Base-by-base conservation (phyloP, 2,888 invertebrate species). In the Apotomis betuletana region DNA sequence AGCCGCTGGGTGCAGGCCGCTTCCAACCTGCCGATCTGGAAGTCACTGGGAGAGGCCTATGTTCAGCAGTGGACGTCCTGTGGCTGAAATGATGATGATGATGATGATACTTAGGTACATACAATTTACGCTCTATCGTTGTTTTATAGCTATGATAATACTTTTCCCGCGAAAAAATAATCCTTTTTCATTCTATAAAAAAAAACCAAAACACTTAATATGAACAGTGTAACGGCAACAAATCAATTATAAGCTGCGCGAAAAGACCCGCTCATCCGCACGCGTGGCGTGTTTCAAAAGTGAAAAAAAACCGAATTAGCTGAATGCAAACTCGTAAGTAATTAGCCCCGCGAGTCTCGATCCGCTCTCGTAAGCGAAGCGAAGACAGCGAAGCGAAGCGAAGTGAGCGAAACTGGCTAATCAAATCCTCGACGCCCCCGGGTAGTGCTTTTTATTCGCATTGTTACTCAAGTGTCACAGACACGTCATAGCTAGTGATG, bases 281-380 rank as follows among this genome's bases (percentile, higher is more conserved):
- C 85, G 82, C 87, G 84, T 86, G 90, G 86, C 86, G 88, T 85
- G 85, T 44, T 51, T 49, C 85, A 85, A 88, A 81, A 85, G 86
- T 85, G 87, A 86, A 87, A 91, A 91, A 91, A 91, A 92, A 90
- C 89, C 84, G 89, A 92, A 92, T 92, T 91, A 91, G 87, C 89
- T 90, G 92, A 91, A 92, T 90, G 90, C 87, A 75, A 90, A 89
- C 90, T 90, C 89, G 91, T 90, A 91, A 91, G 92, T 93, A 93
- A 93, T 93, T 93, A 92, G 92, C 91, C 92, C 86, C 90, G 88
- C 87, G 92, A 90, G 92, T 90, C 90, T 92, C 91, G 90, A 92
- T 89, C 76, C 87, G 86, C 91, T 84, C 92, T 92, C 87, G 88
- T 88, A 88, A 90, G 88, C 90, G 89, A 88, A 88, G 89, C 87